A percentile compares a stretch with the other conserved stretches of the same genome.
Conservation (phyloP, 2,888 invertebrate genomes). For the Athalia circularis region DNA sequence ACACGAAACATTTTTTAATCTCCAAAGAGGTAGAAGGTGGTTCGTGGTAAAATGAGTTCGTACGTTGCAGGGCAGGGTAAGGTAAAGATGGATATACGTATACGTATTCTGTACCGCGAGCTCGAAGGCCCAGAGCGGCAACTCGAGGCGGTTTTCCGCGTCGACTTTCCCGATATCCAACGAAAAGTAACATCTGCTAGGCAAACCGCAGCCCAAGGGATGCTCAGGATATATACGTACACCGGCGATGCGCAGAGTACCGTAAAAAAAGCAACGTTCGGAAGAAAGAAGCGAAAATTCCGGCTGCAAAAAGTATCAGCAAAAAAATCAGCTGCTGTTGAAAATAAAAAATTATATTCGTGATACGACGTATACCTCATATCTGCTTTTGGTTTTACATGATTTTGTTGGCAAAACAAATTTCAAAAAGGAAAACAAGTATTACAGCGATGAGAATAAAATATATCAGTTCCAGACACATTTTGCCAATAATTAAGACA, state of each 20-base stretch:
- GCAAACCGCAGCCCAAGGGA: neutral
- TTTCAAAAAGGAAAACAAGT: too few species aligned
- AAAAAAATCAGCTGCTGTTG: too few species aligned
- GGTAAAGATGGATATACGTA: neutral
- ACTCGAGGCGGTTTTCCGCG: neutral
- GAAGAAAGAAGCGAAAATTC: neutral
- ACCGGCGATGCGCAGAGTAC: neutral
- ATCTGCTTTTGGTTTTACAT: too few species aligned
- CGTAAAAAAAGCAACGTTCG: neutral
- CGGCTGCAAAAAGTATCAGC: neutral
- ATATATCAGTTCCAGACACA: too few species aligned
- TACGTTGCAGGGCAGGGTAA: neutral
- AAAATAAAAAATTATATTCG: too few species aligned
- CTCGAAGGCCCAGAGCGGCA: neutral
- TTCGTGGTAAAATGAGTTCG: slow-evolving; percentile 14
- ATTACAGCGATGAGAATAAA: too few species aligned
- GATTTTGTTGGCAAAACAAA: too few species aligned
- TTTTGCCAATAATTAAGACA: too few species aligned
- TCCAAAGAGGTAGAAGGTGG: slow-evolving; percentile 12
- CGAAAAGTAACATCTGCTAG: slow-evolving; percentile 4
- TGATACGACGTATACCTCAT: too few species aligned
- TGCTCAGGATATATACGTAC: neutral
- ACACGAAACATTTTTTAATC: slow-evolving; percentile 3
- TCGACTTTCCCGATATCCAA: slow-evolving; percentile 10
- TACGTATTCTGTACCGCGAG: neutral